Conservation (phyloP, 1,140 invertebrate species). For the Heliconius congener region DNA sequence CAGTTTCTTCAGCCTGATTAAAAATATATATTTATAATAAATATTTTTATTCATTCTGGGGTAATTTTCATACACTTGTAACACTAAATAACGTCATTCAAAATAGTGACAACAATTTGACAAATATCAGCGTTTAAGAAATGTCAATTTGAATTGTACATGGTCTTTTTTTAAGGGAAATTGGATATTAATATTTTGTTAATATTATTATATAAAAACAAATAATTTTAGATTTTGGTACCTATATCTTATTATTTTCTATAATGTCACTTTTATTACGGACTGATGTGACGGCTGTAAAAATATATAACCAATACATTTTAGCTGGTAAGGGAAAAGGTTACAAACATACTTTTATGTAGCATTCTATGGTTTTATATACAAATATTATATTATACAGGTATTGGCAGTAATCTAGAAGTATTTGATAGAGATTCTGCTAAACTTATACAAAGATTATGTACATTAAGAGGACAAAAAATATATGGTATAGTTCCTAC, state of each 20-base stretch:
- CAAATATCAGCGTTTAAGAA: not conserved
- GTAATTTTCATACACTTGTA: not conserved
- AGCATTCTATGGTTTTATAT: not conserved
- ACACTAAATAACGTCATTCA: not conserved
- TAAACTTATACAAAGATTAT: constrained; percentile 44
- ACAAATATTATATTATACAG: constrained; percentile 42
- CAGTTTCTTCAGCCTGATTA: no score
- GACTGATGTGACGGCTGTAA: constrained; percentile 69
- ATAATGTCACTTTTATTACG: constrained; percentile 41
- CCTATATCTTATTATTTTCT: not conserved
- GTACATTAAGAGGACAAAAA: constrained; percentile 60
- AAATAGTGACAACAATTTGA: not conserved
- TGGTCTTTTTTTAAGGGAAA: not conserved
- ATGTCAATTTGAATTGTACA: not conserved
- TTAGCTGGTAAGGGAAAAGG: constrained; percentile 49
- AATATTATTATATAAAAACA: not conserved
- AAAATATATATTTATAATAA: no score
- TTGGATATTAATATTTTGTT: not conserved
- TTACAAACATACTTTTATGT: not conserved
- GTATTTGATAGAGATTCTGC: constrained; percentile 44
- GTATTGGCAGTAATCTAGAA: constrained; percentile 61
- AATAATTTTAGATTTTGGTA: not conserved
- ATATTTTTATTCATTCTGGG: no score
- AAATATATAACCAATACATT: constrained; percentile 52
- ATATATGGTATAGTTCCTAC: constrained; percentile 62